phyloP scores from a whole-genome alignment of 35 echinoderm and acorn worm species.

The Anneissia japonica region DNA sequence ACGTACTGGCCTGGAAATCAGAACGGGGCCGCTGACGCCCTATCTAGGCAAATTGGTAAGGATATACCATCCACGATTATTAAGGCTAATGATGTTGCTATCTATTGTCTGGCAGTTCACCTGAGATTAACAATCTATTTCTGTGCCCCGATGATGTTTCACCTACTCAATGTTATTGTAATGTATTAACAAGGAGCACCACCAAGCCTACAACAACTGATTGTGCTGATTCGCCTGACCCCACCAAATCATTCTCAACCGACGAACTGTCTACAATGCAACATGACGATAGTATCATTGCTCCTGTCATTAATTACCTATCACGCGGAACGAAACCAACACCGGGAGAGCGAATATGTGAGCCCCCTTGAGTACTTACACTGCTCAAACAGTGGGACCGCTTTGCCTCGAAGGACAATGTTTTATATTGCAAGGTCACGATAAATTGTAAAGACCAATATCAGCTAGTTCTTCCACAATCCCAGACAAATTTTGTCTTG shows the following conservation, averaged over 20 bases:
- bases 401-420: not conserved
- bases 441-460: not conserved
- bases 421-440: not conserved
- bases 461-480: constrained; percentile 13
- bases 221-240: no score
- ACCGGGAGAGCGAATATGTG: not conserved
- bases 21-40: not conserved
- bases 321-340: not conserved
- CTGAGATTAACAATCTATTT: not conserved
- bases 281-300: not conserved
- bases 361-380: not conserved
- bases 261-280: not conserved
- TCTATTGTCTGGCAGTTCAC: not conserved
- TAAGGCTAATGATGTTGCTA: not conserved
- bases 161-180: no score
- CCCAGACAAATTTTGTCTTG: not conserved
- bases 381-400: not conserved
- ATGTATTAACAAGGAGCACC: not conserved
- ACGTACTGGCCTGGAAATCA: not conserved
- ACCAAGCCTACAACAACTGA: not conserved
- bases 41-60: not conserved
- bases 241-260: not conserved
- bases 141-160: not conserved
- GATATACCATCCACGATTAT: not conserved
- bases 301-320: not conserved